These are phyloP conservation scores for Platycnemis pennipes DNA, from an alignment of 2,888 invertebrate species.

Conservation along the genomic window DNA sequence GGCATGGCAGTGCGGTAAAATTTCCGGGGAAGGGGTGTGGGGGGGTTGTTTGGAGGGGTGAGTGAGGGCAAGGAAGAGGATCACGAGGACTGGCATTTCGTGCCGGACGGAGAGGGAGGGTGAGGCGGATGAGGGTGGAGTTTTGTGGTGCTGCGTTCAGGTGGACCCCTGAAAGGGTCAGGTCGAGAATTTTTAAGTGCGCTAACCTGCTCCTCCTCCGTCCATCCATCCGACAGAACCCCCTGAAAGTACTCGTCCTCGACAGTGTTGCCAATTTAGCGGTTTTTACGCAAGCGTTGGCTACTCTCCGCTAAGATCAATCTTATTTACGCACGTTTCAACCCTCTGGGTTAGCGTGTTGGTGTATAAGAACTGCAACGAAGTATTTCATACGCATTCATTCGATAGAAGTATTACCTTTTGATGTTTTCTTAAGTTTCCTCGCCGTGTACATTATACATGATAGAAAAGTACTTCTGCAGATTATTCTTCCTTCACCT, in stretches of 20 bases:
- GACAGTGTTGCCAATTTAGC: not conserved
- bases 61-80: not conserved
- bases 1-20: not conserved
- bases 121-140: not conserved
- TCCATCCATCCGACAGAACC: not conserved
- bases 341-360: not conserved
- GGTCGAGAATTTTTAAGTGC: slow-evolving; percentile 61
- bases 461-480: too few species aligned
- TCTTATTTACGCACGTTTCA: not conserved
- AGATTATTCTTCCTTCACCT: too few species aligned
- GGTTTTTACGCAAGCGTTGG: not conserved
- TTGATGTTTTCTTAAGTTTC: too few species aligned
- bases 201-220: not conserved
- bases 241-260: not conserved
- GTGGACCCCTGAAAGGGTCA: slow-evolving; percentile 53
- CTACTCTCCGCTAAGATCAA: not conserved
- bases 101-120: not conserved
- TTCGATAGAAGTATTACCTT: too few species aligned
- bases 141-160: slow-evolving; percentile 1
- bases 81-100: not conserved
- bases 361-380: not conserved
- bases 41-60: not conserved
- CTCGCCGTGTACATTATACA: too few species aligned
- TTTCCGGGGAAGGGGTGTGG: not conserved
- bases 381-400: not conserved